Base-by-base conservation (phyloP, 2,888 invertebrate species). In the Macaria notata region DNA sequence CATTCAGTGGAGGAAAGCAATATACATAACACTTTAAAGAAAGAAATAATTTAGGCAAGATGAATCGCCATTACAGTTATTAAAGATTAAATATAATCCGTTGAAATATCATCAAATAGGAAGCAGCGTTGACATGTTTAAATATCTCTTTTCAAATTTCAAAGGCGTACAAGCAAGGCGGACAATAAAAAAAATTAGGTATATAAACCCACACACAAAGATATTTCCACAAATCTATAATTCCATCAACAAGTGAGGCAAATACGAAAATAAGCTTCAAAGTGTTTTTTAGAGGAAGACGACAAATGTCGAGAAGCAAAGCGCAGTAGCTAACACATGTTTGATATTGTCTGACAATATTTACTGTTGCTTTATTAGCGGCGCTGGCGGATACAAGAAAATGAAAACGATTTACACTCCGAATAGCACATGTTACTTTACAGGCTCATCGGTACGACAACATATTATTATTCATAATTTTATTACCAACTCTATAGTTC, bases 241-340 rank as follows among this genome's bases (percentile, higher is more conserved):
- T 85, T 89, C 89, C 73, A 82, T 90, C 89, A 84, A 78, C 89
- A 79, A 78, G 74, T 71, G 76, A 65, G 76, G 83, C 84, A 81
- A 86, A 87, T 84, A 89, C 89, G 84, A 88, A 89, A 90, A 90
- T 90, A 89, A 88, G 84, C 88, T 83, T 89, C 89, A 89, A 90
- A 89, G 89, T 83, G 81, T 88, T 88, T 88, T 88, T 88, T 87
- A 87, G 79, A 83, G 77, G 79, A 82, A 86, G 81, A 79, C 84
- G 83, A 87, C 87, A 86, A 88, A 87, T 88, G 86, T 87, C 83
- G 78, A 81, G 75, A 83, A 81, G 78, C 79, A 77, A 79, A 77
- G 76, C 83, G 77, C 83, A 82, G 86, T 79, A 78, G 84, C 86
- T 78, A 88, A 90, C 90, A 90, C 79, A 76, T 90, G 90, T 90